Percentiles rank a stretch among this genome's conserved stretches.
phyloP scores from a whole-genome alignment of 1,140 invertebrate genomes.

The Apis dorsata region DNA sequence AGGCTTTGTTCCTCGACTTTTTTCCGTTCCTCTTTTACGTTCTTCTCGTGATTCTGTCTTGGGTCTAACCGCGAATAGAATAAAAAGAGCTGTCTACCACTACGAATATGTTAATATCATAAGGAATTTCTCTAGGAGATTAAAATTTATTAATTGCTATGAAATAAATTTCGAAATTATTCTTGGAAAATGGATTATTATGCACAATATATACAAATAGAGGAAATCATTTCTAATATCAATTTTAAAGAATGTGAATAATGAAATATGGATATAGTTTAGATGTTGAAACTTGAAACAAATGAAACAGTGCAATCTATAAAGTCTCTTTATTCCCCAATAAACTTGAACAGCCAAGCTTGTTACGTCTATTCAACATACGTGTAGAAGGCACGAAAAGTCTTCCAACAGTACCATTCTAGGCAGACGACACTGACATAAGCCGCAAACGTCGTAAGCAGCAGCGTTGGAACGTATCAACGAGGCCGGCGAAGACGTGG shows the following conservation, averaged over 20 bases:
- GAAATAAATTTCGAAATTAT: background rate
- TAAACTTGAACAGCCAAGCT: background rate
- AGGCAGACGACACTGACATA: constrained; percentile 61
- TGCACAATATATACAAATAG: no score
- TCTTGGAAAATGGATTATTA: background rate
- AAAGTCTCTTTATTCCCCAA: background rate
- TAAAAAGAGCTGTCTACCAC: constrained; percentile 47
- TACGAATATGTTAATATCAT: constrained; percentile 37
- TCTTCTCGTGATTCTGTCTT: constrained; percentile 37
- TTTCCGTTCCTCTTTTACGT: constrained; percentile 9
- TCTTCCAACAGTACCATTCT: constrained; percentile 46
- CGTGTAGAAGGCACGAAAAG: constrained; percentile 37
- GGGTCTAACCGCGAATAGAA: constrained; percentile 42
- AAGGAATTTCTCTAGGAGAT: background rate
- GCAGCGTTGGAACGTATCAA: constrained; percentile 57
- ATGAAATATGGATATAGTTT: no score
- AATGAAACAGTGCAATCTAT: background rate
- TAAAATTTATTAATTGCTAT: background rate
- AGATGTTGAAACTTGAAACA: background rate
- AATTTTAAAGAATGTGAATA: no score
- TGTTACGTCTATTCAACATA: constrained; percentile 23
- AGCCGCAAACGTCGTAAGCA: constrained; percentile 57
- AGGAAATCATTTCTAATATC: no score
- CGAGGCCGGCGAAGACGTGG: constrained; percentile 71
- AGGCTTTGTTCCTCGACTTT: constrained; percentile 65